Evolutionary conservation across 1,140 invertebrate genomes (phyloP), one percentile per base, ranked within the genome.

Genomic region (Triops longicaudatus): DNA sequence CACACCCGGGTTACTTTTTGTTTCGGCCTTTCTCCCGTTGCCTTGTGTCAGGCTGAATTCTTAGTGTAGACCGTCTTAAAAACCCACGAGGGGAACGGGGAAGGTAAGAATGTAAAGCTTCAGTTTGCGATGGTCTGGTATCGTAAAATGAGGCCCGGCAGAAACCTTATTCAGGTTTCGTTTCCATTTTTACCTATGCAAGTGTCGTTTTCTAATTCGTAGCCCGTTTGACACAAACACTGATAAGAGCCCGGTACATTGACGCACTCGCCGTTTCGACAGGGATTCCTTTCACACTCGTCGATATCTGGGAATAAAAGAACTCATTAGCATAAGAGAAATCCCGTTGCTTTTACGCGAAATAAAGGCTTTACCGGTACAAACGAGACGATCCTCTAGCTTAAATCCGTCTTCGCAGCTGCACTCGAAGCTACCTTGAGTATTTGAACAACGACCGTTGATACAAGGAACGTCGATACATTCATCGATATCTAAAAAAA

Each of bases 391-490:
- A 37, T 85, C 83, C 78, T 86, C 85, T 26, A 85, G 85, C 80
- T 87, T 87, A 80, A 90, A 92, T 14, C 92, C 92, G 78, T 88
- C 87, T 78, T 90, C 89, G 82, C 95, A 97, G 22, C 88, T 87
- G 82, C 95, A 97, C 74, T 89, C 88, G 83, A 90, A 96, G 14
- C 92, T 92, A 1, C 95, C 95, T 2, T 89, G 84, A 1, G 90
- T 92, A 83, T 97, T 97, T 22, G 91, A 84, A 82, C 95, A 96
- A 14, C 88, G 84, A 80, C 91, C 83, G 73, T 83, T 83, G 79
- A 87, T 88, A 3, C 84, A 79, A 28, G 43, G 42, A 0, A 88
- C 88, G 7, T 87, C 86, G 0, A 84, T 82, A 80, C 91, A 93
- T 81, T 93, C 92, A 81, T 93, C 88, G 10, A 92, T 84, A 81